Percentiles rank a stretch among this genome's conserved stretches.
Conservation (phyloP, 92 coral and sea anemone species). For the Epizoanthus illoricatus region DNA sequence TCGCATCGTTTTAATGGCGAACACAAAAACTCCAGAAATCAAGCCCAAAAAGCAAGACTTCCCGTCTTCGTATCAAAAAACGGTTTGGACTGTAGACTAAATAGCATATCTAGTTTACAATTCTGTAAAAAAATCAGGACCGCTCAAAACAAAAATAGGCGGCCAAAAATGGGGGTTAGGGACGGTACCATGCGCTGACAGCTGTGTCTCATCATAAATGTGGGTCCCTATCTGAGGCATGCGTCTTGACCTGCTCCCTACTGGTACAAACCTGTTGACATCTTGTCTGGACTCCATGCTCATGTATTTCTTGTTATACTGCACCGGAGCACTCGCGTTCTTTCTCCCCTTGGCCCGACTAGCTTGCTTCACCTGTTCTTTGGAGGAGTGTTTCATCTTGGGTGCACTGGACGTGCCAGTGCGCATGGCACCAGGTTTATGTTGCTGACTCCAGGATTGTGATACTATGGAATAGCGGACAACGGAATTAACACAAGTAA, state of each 20-base stretch:
- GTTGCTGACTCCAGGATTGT: conserved; percentile 15
- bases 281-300: conserved; percentile 87
- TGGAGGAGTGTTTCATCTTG: conserved; percentile 94
- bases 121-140: no score
- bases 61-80: no score
- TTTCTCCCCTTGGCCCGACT: conserved; percentile 78
- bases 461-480: background rate
- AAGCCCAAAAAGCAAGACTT: no score
- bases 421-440: conserved; percentile 32
- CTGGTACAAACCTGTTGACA: conserved; percentile 69
- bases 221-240: background rate
- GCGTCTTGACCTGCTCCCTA: background rate
- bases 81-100: no score
- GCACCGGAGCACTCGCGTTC: conserved; percentile 51
- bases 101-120: no score
- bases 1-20: no score
- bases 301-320: conserved; percentile 61
- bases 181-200: no score
- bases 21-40: no score
- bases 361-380: conserved; percentile 90
- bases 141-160: no score
- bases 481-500: no score
- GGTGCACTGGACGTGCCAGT: conserved; percentile 49
- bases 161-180: no score
- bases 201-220: background rate